A percentile compares a stretch with the other conserved stretches of the same genome.
phyloP scores from a whole-genome alignment of 2,797 vertebrate genomes.

The Cheirogaleus major region DNA sequence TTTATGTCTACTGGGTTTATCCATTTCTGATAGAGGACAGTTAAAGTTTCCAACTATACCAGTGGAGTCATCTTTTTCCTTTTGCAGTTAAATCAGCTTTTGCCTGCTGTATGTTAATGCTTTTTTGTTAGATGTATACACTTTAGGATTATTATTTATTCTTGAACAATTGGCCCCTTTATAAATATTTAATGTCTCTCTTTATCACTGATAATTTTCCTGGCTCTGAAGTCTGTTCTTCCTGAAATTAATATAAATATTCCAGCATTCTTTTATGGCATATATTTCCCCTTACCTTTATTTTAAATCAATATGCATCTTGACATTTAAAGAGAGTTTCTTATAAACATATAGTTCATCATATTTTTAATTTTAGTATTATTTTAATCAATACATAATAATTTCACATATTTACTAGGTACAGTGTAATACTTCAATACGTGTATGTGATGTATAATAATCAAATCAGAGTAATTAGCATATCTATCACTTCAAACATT shows the following conservation, averaged over 20 bases:
- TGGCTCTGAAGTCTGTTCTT: background rate
- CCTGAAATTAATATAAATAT: background rate
- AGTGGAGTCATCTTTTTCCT: too few relatives aligned
- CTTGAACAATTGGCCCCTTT: background rate
- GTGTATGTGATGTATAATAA: too few relatives aligned
- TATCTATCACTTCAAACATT: too few relatives aligned
- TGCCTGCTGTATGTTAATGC: background rate
- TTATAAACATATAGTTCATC: too few relatives aligned
- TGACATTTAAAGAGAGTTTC: background rate
- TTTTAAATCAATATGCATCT: background rate
- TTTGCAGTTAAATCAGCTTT: background rate
- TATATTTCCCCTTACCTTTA: background rate
- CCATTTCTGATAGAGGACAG: background rate
- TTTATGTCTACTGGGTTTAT: background rate
- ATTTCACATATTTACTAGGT: too few relatives aligned
- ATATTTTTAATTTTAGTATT: too few relatives aligned
- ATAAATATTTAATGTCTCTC: background rate
- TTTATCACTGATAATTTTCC: background rate
- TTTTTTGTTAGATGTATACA: background rate
- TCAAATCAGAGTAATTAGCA: too few relatives aligned
- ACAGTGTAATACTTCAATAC: too few relatives aligned
- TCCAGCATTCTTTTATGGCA: background rate
- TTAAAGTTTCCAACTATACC: background rate
- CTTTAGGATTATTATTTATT: background rate
- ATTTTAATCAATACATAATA: too few relatives aligned